These are phyloP conservation scores for Agriotes lineatus DNA, from an alignment of 2,888 invertebrate species.

Conservation along the genomic window DNA sequence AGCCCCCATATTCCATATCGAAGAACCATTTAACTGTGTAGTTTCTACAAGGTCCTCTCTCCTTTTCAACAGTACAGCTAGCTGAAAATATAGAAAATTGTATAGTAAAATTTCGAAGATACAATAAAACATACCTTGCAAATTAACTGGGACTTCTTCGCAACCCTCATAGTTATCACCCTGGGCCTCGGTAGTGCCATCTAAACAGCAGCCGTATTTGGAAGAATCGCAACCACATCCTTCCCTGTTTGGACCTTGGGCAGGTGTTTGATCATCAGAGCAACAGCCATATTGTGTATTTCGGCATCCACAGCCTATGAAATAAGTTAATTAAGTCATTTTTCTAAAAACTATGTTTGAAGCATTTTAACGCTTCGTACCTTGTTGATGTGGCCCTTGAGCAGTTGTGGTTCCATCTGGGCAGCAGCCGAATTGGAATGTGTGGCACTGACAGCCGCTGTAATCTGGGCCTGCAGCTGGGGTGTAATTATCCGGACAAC, in stretches of 20 bases:
- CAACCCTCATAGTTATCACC: constrained; percentile 91
- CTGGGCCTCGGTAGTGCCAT: constrained; percentile 81
- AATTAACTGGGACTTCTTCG: constrained; percentile 75
- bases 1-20: constrained; percentile 90
- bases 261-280: constrained; percentile 84
- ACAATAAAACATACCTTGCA: constrained; percentile 70
- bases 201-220: constrained; percentile 88
- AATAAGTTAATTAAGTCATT: too few species aligned
- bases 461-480: constrained; percentile 82
- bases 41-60: constrained; percentile 84
- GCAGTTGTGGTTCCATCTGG: constrained; percentile 84
- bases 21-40: constrained; percentile 90
- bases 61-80: constrained; percentile 79
- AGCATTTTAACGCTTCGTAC: too few species aligned
- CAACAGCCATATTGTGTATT: constrained; percentile 86
- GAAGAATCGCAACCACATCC: constrained; percentile 88
- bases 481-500: constrained; percentile 86
- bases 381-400: constrained; percentile 78
- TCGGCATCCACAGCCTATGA: constrained; percentile 83
- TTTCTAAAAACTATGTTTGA: too few species aligned
- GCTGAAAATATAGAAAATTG: constrained; percentile 60
- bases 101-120: too few species aligned
- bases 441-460: constrained; percentile 87
- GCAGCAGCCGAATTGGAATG: constrained; percentile 92
- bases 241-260: constrained; percentile 79